phyloP scores from a whole-genome alignment of 2,888 invertebrate genomes.

The Habroteleia sp. region DNA sequence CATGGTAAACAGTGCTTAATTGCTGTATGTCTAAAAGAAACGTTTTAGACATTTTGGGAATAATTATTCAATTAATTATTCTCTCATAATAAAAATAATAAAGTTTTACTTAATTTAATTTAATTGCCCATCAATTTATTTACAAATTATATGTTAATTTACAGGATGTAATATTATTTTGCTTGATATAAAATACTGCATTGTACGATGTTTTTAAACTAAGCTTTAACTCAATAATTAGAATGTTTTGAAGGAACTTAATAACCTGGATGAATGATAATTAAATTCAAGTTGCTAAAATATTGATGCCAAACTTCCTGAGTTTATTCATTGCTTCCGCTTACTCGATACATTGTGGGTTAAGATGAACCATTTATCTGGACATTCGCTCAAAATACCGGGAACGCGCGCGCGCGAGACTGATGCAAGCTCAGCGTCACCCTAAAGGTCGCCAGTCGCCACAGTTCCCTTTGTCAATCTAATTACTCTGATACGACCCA shows the following conservation, averaged over 20 bases:
- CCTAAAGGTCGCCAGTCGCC: constrained; percentile 50
- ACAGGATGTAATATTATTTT: no score
- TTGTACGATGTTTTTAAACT: constrained; percentile 11
- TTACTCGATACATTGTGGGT: constrained; percentile 9
- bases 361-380: constrained; percentile 33
- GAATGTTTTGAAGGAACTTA: constrained; percentile 43
- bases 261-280: constrained; percentile 41
- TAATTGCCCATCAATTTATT: no score
- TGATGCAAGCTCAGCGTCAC: constrained; percentile 43
- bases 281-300: constrained; percentile 51
- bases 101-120: no score
- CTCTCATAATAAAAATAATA: no score
- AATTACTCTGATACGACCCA: constrained; percentile 55
- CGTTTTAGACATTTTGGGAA: no score
- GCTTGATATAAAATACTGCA: constrained; percentile 6
- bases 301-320: constrained; percentile 49
- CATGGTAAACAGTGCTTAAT: no score
- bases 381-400: constrained; percentile 39
- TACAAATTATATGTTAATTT: no score
- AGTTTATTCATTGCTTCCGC: constrained; percentile 52
- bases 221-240: constrained; percentile 36
- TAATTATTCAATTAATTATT: no score
- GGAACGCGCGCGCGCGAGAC: constrained; percentile 48
- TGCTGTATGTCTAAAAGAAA: no score
- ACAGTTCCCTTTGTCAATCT: constrained; percentile 48